These are phyloP conservation scores for Spodoptera littoralis DNA, from an alignment of 2,888 invertebrate genomes.

Conservation along the genomic window DNA sequence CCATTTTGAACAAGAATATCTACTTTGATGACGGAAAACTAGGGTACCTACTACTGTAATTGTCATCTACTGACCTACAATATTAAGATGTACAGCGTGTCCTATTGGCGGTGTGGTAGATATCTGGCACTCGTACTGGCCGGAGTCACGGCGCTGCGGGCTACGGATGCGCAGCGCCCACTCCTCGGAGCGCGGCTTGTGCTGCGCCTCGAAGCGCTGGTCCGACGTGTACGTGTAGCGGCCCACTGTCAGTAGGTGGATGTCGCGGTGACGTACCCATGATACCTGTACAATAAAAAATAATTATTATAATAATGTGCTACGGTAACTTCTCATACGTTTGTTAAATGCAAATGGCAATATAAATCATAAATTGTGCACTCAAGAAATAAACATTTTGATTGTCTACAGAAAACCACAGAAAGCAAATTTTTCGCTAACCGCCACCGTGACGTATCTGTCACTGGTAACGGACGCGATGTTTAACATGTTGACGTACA, in stretches of 20 bases:
- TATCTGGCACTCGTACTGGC: constrained; percentile 97
- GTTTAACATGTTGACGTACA: too few relatives aligned
- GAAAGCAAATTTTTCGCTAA: too few relatives aligned
- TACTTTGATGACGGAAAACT: too few relatives aligned
- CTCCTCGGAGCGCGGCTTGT: constrained; percentile 95
- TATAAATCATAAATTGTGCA: too few relatives aligned
- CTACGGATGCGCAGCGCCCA: constrained; percentile 92
- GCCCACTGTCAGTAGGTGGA: constrained; percentile 96
- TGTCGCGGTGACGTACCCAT: constrained; percentile 97
- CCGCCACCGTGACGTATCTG: too few relatives aligned
- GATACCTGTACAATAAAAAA: constrained; percentile 90
- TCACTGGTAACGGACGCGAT: too few relatives aligned
- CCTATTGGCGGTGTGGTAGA: constrained; percentile 96
- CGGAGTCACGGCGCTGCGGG: constrained; percentile 94
- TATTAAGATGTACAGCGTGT: constrained; percentile 93
- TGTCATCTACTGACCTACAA: constrained; percentile 91
- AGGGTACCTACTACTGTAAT: too few relatives aligned
- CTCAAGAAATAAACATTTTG: too few relatives aligned
- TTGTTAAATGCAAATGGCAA: too few relatives aligned
- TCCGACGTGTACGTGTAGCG: constrained; percentile 96
- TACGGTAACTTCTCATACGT: too few relatives aligned
- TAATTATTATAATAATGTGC: not conserved
- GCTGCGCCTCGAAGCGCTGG: constrained; percentile 94
- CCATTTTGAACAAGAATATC: too few relatives aligned
- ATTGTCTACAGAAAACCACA: too few relatives aligned